Percentiles rank a stretch among this genome's conserved stretches.
Conservation (phyloP, 30 jellyfish, hydroid and myxozoan genomes). For the Phacellophora camtschatica region DNA sequence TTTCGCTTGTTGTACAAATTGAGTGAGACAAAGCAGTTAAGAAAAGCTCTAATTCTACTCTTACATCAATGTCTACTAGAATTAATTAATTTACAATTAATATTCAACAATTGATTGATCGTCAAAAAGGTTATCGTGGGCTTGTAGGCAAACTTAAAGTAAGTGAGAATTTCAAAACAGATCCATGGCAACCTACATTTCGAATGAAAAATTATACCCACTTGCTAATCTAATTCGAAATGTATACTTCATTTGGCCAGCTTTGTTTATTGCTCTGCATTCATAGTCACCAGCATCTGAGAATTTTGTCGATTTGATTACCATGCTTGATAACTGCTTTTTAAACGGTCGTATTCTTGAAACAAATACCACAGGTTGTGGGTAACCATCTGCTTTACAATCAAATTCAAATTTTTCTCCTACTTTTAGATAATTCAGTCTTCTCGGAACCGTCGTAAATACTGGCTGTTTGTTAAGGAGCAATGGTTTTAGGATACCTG, state of each 20-base stretch:
- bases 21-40: too few species aligned
- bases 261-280: slow-evolving; percentile 15
- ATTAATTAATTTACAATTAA: too few species aligned
- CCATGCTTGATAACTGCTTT: neutral
- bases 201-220: too few species aligned
- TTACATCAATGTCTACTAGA: too few species aligned
- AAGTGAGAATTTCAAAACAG: too few species aligned
- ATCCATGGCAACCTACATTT: too few species aligned
- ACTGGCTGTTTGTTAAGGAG: neutral
- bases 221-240: slow-evolving; percentile 5
- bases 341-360: slow-evolving; percentile 1
- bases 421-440: neutral
- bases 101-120: too few species aligned
- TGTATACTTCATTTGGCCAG: slow-evolving; percentile 7
- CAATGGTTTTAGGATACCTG: too few species aligned
- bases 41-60: too few species aligned
- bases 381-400: slow-evolving; percentile 31
- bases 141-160: too few species aligned
- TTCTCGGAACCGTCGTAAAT: neutral
- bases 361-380: slow-evolving; percentile 16
- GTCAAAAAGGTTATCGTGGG: too few species aligned
- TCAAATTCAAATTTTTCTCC: neutral
- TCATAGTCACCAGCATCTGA: slow-evolving; percentile 9
- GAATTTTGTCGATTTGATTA: neutral
- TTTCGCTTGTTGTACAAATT: too few species aligned